These are phyloP conservation scores for Barnardius zonarius DNA, from an alignment of 2,113 vertebrate species.

Conservation along the genomic window DNA sequence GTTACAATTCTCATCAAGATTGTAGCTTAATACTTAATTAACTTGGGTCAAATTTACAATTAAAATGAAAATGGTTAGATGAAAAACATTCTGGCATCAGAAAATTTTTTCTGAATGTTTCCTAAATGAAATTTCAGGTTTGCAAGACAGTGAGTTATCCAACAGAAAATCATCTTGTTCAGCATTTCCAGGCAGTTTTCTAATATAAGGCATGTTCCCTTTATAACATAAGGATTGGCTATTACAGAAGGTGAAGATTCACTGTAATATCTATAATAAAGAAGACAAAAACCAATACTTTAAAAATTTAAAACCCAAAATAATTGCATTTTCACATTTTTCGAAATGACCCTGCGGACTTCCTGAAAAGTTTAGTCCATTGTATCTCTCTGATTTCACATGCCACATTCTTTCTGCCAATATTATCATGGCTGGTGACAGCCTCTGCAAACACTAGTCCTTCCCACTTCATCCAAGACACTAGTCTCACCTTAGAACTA, in stretches of 20 bases:
- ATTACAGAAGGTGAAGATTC: not conserved
- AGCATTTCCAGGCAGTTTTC: not conserved
- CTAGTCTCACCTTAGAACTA: not conserved
- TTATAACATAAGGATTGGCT: not conserved
- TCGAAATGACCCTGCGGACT: not conserved
- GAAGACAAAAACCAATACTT: not conserved
- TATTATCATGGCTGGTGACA: not conserved
- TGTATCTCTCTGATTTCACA: not conserved
- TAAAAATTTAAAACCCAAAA: not conserved
- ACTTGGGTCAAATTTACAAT: not conserved
- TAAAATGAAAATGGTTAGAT: not conserved
- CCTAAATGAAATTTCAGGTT: not conserved
- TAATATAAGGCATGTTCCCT: not conserved
- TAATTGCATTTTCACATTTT: not conserved
- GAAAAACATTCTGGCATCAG: not conserved
- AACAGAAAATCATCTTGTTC: not conserved
- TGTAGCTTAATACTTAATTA: not conserved
- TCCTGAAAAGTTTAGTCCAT: not conserved
- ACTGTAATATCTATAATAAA: not conserved
- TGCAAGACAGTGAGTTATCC: not conserved
- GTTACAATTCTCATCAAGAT: not conserved
- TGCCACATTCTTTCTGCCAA: not conserved
- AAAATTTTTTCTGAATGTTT: not conserved
- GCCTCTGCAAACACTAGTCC: not conserved
- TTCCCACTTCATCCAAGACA: not conserved